Evolutionary conservation across 2,888 invertebrate species (phyloP), one percentile per base, ranked within the genome.

Genomic region (Rhorus exstirpatorius): DNA sequence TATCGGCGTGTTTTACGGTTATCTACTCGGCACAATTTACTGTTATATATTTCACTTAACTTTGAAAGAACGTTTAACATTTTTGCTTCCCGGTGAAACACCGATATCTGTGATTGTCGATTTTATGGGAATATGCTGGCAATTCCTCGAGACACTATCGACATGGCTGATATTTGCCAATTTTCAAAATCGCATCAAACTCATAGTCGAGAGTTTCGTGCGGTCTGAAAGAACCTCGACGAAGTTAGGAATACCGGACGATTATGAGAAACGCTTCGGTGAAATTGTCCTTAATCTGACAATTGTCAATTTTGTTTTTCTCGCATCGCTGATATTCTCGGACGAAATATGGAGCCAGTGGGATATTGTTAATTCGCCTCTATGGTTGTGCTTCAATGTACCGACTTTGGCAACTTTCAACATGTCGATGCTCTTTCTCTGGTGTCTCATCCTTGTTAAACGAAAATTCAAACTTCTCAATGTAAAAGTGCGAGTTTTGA

Each of bases 121-220:
- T 51, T 6, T 51, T 10, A 21, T 19, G 17, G 1, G 4, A 21
- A 3, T 51, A 8, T 3, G 12, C 0, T 49, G 41, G 0, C 49
- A 49, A 58, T 71, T 31, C 3, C 49, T 1, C 19, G 51, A 8
- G 7, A 21, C n/a, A 2, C 21, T 3, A 6, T 51, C 51, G 19
- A 10, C 21, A 7, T 21, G 8, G 17, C 1, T 51, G 1, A 8
- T 7, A 10, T 51, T 51, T 8, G 21, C 19, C 19, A 10, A 58
- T 31, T 10, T 19, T 38, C 55, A 79, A 35, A 38, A 79, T 8
- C 71, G 71, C 7, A 17, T 72, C 0, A 49, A 58, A 38, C 14
- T 7, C 7, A 65, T 72, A 17, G 35, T 79, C 21, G n/a, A 49
- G 1, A 65, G 6, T 49, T 17, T 79, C 19, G 7, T 31, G 1